Percentiles rank a stretch among this genome's conserved stretches.
Conservation (phyloP, 2,113 vertebrate species). For the Microcebus tavaratra region DNA sequence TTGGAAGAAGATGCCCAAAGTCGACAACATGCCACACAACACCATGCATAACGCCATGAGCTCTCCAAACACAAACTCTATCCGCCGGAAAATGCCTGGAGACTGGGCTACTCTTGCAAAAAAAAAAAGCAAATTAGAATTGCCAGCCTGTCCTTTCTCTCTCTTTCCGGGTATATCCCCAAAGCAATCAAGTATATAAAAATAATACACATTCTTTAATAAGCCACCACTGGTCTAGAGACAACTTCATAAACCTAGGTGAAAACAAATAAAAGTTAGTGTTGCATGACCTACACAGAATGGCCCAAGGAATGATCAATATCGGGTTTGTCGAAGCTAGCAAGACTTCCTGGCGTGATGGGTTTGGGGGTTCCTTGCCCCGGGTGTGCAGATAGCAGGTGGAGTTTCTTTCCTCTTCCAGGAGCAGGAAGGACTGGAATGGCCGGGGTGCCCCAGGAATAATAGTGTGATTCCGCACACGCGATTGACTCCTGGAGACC, state of each 20-base stretch:
- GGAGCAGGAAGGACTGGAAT: background rate
- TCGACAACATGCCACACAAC: conserved; percentile 84
- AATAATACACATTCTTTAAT: background rate
- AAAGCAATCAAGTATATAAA: background rate
- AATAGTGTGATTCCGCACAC: background rate
- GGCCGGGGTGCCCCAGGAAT: background rate
- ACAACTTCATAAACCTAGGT: background rate
- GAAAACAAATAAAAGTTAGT: background rate
- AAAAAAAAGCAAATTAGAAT: background rate
- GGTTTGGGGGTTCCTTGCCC: background rate
- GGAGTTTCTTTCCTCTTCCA: background rate
- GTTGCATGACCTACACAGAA: background rate
- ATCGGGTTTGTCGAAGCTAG: background rate
- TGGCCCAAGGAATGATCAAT: background rate
- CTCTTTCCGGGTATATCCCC: background rate
- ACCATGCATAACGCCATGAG: conserved; percentile 76
- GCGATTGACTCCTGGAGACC: background rate
- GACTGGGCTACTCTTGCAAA: conserved; percentile 86
- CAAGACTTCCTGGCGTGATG: background rate
- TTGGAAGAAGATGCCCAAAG: conserved; percentile 88
- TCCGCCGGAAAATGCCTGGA: conserved; percentile 85
- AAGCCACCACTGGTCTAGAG: background rate
- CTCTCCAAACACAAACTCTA: conserved; percentile 82
- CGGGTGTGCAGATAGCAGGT: background rate
- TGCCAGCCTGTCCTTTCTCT: background rate